Conservation (phyloP, 2,888 invertebrate species). For the Poecilus cupreus region DNA sequence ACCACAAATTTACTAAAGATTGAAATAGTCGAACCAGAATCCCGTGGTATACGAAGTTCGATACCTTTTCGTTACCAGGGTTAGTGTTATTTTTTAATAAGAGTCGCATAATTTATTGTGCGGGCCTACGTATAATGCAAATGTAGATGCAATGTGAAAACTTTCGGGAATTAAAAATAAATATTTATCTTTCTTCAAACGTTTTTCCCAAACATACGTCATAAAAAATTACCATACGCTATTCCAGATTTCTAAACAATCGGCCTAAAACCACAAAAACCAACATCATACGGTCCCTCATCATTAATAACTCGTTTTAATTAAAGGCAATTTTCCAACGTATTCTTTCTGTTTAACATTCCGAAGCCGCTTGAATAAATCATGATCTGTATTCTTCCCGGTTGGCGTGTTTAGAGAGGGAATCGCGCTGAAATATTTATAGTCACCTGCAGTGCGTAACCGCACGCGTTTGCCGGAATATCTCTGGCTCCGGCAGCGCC, state of each 20-base stretch:
- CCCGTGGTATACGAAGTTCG: too few relatives aligned
- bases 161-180: background rate
- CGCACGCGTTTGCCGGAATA: background rate
- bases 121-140: background rate
- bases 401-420: conserved; percentile 5
- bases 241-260: background rate
- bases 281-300: background rate
- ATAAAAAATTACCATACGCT: conserved; percentile 4
- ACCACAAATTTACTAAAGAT: too few relatives aligned
- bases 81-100: background rate
- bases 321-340: background rate
- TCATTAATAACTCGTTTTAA: conserved; percentile 36
- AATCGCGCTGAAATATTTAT: conserved; percentile 47
- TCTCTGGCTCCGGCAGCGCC: background rate
- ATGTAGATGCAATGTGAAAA: background rate
- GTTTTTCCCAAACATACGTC: background rate
- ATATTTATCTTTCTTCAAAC: background rate
- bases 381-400: conserved; percentile 39
- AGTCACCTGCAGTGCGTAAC: conserved; percentile 53
- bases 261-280: background rate
- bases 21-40: too few relatives aligned
- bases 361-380: conserved; percentile 28
- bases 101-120: background rate
- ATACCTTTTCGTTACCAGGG: too few relatives aligned
- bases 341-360: conserved; percentile 22